These are phyloP conservation scores for Brachionus paranguensis DNA, from an alignment of 1,140 invertebrate species.

Conservation along the genomic window DNA sequence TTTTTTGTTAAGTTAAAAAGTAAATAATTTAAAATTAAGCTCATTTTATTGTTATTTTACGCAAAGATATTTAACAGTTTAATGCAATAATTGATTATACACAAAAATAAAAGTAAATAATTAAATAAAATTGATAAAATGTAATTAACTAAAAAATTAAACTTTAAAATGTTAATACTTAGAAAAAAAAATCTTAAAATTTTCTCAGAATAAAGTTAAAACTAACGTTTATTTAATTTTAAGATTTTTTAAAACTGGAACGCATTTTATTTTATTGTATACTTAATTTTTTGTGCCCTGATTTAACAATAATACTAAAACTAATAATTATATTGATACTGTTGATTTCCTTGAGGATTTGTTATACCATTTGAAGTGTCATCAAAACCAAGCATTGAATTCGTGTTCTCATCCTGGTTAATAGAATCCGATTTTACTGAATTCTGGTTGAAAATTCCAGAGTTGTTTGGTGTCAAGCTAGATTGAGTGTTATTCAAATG, in stretches of 20 bases:
- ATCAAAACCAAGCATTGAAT: slow-evolving; percentile 25
- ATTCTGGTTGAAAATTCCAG: background rate
- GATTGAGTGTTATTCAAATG: background rate
- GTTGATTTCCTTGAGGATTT: background rate
- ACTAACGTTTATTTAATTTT: background rate
- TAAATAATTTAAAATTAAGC: too few species aligned
- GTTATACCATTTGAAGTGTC: background rate
- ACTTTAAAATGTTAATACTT: background rate
- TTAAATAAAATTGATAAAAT: background rate
- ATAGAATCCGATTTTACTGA: background rate
- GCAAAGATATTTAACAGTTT: too few species aligned
- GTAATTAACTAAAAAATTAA: background rate
- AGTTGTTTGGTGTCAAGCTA: background rate
- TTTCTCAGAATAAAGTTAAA: background rate
- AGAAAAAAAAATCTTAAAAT: background rate
- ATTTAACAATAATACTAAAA: background rate
- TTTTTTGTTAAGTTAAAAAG: too few species aligned
- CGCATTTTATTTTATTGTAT: background rate
- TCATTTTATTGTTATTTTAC: too few species aligned
- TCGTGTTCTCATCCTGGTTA: slow-evolving; percentile 8
- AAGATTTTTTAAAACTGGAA: background rate
- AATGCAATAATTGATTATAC: background rate
- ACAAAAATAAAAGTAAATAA: background rate
- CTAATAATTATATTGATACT: background rate
- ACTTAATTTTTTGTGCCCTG: background rate